These are phyloP conservation scores for Agriopis marginaria DNA, from an alignment of 2,888 invertebrate species.

Conservation along the genomic window DNA sequence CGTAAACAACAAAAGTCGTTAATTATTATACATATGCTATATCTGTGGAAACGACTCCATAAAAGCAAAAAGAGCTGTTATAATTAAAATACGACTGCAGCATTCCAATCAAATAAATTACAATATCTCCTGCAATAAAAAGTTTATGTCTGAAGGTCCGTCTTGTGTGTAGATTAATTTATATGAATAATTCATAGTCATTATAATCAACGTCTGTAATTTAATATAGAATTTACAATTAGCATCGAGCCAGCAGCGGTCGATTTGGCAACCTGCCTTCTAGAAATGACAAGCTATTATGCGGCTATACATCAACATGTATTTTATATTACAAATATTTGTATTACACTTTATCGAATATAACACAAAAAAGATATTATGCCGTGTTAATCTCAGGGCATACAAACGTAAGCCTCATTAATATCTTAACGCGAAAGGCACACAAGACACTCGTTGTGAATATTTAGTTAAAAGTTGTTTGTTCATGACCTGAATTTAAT, in stretches of 20 bases:
- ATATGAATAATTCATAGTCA: conserved; percentile 60
- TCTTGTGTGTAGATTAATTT: conserved; percentile 51
- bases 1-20: conserved; percentile 17
- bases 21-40: conserved; percentile 16
- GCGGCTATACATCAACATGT: conserved; percentile 33
- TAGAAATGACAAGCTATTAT: conserved; percentile 43
- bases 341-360: conserved; percentile 20
- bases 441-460: conserved; percentile 58
- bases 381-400: conserved; percentile 33
- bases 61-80: conserved; percentile 17
- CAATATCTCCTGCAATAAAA: conserved; percentile 41
- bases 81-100: conserved; percentile 37
- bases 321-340: conserved; percentile 35
- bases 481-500: conserved; percentile 77
- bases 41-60: conserved; percentile 10
- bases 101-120: conserved; percentile 35
- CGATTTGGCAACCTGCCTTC: conserved; percentile 46
- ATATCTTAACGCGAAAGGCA: conserved; percentile 37
- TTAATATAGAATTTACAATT: conserved; percentile 59
- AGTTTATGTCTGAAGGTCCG: conserved; percentile 47
- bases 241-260: conserved; percentile 47
- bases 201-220: conserved; percentile 54
- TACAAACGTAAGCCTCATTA: conserved; percentile 35
- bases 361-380: conserved; percentile 25
- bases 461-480: conserved; percentile 69